Percentiles rank a stretch among this genome's conserved stretches.
These are phyloP conservation scores for Regulus satrapa DNA, from an alignment of 2,113 vertebrate species.

Conservation along the genomic window DNA sequence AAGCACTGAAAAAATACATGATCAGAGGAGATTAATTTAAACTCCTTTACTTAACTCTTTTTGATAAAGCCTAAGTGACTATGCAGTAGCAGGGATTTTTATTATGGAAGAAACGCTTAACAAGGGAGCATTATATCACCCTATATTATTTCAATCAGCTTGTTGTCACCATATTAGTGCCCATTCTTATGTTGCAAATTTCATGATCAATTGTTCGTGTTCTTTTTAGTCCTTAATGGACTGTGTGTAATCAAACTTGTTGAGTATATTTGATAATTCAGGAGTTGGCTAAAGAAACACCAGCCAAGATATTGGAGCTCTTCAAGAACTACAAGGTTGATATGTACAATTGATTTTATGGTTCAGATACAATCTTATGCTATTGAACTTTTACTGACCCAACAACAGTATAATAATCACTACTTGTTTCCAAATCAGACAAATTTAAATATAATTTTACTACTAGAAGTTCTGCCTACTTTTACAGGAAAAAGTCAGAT, in stretches of 20 bases:
- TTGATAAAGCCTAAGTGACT: background rate
- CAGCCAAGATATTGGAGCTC: background rate
- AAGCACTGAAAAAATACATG: background rate
- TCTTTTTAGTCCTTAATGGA: background rate
- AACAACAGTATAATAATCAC: background rate
- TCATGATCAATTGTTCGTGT: background rate
- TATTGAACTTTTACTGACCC: background rate
- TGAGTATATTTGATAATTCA: background rate
- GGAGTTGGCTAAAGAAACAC: background rate
- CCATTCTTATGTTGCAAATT: background rate
- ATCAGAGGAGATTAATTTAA: background rate
- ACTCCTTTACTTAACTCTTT: background rate
- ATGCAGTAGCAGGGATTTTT: background rate
- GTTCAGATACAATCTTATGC: background rate
- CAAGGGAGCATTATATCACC: background rate
- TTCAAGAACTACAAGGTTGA: background rate
- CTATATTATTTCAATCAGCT: background rate
- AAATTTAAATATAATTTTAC: background rate
- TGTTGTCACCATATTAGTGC: background rate
- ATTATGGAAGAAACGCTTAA: background rate
- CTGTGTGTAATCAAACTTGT: background rate
- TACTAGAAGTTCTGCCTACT: fast-evolving
- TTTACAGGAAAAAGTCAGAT: background rate
- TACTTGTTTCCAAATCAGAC: background rate
- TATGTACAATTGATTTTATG: background rate